Base-by-base conservation (phyloP, 92 coral and sea anemone genomes). In the Muricea muricata region DNA sequence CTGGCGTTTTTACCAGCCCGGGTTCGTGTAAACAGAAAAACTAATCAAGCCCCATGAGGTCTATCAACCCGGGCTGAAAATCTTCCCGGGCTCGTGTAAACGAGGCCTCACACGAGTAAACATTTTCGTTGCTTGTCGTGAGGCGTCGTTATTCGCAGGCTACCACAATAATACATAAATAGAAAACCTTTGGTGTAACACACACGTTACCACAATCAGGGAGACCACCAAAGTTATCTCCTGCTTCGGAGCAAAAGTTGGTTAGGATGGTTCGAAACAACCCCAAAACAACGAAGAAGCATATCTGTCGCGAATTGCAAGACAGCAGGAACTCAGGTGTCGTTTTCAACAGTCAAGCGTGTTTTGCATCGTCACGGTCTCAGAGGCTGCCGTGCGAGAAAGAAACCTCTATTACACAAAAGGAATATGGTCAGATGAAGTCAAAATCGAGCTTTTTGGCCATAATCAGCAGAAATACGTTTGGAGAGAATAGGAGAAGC, bases 351-450 rank as follows among this genome's bases (percentile, higher is more conserved):
- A 58, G 66, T 58, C 66, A 21, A 58, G 32, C 12, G 66, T 20
- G 25, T 58, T 58, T 58, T 58, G 33, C 66, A 58, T 58, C 66
- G 66, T 26, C 66, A 58, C 24, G 66, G 66, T 20, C 66, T 58
- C 30, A 58, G 66, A 15, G 66, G 66, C 66, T 58, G 66, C 66
- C 33, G 66, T 58, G 30, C 29, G 24, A 58, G 66, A 58, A 58
- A 58, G 66, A 58, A 58, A 26, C 66, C 66, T 26, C 66, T 58
- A 26, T 32, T 58, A 15, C 29, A 25, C 20, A 58, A 58, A 21
- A 21, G 66, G 33, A 29, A 58, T 26, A 20, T 48, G 56, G 13
- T 48, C 56, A 7, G 56, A 48, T 18, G 56, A 48, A 48, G 56
- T 48, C 17, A 48, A 48, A 48, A 48, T 48, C 17, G 56, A 48